These are phyloP conservation scores for Tenthredo amoena DNA, from an alignment of 2,888 invertebrate genomes.

Conservation along the genomic window DNA sequence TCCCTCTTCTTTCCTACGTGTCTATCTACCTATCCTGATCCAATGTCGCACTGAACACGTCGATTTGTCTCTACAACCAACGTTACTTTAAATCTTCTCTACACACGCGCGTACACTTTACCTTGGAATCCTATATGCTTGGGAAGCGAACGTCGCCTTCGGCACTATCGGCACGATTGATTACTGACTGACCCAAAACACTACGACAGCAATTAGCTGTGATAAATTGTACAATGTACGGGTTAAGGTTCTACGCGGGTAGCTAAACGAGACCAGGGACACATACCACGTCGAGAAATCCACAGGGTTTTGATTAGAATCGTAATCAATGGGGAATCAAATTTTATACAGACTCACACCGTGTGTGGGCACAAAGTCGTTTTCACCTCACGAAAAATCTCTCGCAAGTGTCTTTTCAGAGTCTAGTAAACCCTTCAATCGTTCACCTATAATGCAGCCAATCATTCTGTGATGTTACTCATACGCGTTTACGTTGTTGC, in stretches of 20 bases:
- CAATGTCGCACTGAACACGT: conserved; percentile 14
- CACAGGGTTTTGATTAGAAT: background rate
- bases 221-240: conserved; percentile 34
- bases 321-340: conserved; percentile 23
- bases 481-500: background rate
- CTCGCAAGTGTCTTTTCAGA: background rate
- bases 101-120: conserved; percentile 16
- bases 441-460: background rate
- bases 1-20: background rate
- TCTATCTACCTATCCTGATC: conserved; percentile 2
- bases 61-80: conserved; percentile 44
- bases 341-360: background rate
- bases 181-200: conserved; percentile 45
- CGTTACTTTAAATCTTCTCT: background rate
- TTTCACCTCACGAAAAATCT: background rate
- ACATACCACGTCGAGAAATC: background rate
- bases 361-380: conserved; percentile 14
- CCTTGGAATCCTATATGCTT: conserved; percentile 33
- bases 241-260: conserved; percentile 20
- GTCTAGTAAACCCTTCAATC: background rate
- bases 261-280: conserved; percentile 48
- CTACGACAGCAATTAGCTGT: conserved; percentile 41
- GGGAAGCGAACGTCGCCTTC: conserved; percentile 17
- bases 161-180: conserved; percentile 33
- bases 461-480: background rate